Percentiles rank a stretch among this genome's conserved stretches.
Evolutionary conservation across 2,797 vertebrate genomes (phyloP).

Genomic region (Sebastes matsubarae): DNA sequence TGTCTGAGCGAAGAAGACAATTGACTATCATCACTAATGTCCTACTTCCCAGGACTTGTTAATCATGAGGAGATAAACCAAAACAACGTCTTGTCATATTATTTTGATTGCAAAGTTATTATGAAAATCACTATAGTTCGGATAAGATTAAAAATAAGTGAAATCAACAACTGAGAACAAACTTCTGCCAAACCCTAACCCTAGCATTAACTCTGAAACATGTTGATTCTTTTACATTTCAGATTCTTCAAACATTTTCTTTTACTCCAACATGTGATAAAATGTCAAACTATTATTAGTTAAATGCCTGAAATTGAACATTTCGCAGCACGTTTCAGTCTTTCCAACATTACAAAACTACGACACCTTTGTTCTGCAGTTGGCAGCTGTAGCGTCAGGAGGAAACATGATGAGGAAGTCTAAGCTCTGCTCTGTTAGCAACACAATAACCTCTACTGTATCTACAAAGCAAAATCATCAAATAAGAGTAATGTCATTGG

Average conservation of each 20-base stretch:
- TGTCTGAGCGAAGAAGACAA: not conserved
- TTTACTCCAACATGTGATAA: not conserved
- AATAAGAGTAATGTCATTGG: conserved; percentile 34
- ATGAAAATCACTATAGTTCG: not conserved
- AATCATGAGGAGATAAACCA: not conserved
- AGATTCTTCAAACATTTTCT: not conserved
- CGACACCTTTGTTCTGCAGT: conserved; percentile 42
- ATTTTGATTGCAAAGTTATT: not conserved
- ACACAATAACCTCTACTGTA: conserved; percentile 23
- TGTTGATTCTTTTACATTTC: not conserved
- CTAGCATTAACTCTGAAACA: not conserved
- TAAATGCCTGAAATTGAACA: not conserved
- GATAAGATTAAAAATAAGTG: not conserved
- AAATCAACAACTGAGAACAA: not conserved
- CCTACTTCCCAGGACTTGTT: not conserved
- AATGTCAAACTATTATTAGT: not conserved
- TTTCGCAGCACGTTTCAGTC: not conserved
- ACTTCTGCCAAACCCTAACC: not conserved
- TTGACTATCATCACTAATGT: not conserved
- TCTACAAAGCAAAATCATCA: conserved; percentile 49
- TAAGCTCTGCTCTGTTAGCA: conserved; percentile 14
- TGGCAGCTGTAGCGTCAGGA: conserved; percentile 42
- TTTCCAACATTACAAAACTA: not conserved
- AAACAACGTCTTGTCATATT: not conserved
- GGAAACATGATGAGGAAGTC: conserved; percentile 7